Percentiles rank a stretch among this genome's conserved stretches.
Evolutionary conservation across 1,140 invertebrate genomes (phyloP).

Genomic region (Drosophila nigrodunni): DNA sequence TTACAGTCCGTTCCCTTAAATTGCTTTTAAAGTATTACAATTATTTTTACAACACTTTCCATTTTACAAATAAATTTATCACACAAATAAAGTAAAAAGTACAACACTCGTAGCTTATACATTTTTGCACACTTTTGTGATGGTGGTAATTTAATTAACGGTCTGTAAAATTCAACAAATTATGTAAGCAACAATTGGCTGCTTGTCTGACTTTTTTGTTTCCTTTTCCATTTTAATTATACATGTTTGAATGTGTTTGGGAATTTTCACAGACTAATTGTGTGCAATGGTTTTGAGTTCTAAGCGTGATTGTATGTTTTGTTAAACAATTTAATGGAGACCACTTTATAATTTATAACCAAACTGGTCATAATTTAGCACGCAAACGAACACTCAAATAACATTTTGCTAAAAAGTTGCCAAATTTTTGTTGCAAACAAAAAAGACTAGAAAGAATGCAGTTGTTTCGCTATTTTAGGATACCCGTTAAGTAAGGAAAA

Average conservation of each 20-base stretch:
- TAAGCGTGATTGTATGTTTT: slow-evolving; percentile 65
- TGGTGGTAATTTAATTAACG: slow-evolving; percentile 74
- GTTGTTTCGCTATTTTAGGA: too few relatives aligned
- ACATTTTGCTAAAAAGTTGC: slow-evolving; percentile 48
- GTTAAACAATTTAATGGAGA: slow-evolving; percentile 67
- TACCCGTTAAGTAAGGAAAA: too few relatives aligned
- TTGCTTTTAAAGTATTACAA: not conserved
- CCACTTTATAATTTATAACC: slow-evolving; percentile 54
- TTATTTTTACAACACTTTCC: too few relatives aligned
- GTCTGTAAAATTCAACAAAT: slow-evolving; percentile 33
- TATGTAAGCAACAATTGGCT: slow-evolving; percentile 66
- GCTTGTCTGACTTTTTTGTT: slow-evolving; percentile 19
- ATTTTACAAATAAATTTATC: too few relatives aligned
- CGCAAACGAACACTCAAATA: slow-evolving; percentile 73
- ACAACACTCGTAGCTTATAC: not conserved
- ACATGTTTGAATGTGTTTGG: slow-evolving; percentile 13
- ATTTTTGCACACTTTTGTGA: slow-evolving; percentile 17
- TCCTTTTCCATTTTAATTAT: slow-evolving; percentile 59
- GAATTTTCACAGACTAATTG: slow-evolving; percentile 28
- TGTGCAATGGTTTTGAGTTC: slow-evolving; percentile 23
- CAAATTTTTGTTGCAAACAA: slow-evolving; percentile 21
- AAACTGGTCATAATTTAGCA: slow-evolving; percentile 44
- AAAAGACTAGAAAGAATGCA: not conserved
- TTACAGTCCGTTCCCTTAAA: not conserved
- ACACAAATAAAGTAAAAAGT: too few relatives aligned